Base-by-base conservation (phyloP, 37 sponge, comb jelly and placozoan species). In the Aplysina aerophoba region DNA sequence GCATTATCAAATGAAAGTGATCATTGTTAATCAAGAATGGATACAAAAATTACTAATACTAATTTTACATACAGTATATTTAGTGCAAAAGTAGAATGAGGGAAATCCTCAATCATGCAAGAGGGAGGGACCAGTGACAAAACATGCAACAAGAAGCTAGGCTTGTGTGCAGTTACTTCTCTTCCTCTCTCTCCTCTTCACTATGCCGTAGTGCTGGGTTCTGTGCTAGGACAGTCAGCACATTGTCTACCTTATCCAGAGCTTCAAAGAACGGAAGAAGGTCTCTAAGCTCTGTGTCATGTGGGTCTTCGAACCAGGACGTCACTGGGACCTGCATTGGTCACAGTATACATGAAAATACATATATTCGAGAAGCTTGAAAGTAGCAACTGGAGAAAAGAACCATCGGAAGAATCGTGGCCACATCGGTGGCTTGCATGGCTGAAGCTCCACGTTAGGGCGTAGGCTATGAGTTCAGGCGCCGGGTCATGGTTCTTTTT, bases 271-370 rank as follows among this genome's bases (percentile, higher is more conserved):
- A 97, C 1, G 99, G 99, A 25, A 99, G 93, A 36, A 99, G 95
- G 50, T 99, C 99, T 0, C 89, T 83, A 3, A 99, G 91, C 60
- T 99, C 99, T 25, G 92, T 96, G 87, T 99, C 99, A 25, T 90
- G 91, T 38, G 94, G 97, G 85, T 99, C 99, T 68, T 99, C 99
- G 81, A 99, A 99, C 99, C 99, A 99, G 38, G 99, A 95, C 22
- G 92, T 89, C 35, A 99, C 96, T 17, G 99, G 99, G 11, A 98
- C 93, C 97, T 97, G 69, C 20, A 82, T 50, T 56, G 40, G n/a
- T 40, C 14, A 55, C n/a, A n/a, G n/a, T n/a, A n/a, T n/a, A n/a
- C n/a, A n/a, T n/a, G n/a, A n/a, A n/a, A n/a, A n/a, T n/a, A n/a
- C n/a, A n/a, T n/a, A n/a, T n/a, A n/a, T n/a, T n/a, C n/a, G n/a